Evolutionary conservation across 2,888 invertebrate species (phyloP).

Genomic region (Drosophila pegasa): DNA sequence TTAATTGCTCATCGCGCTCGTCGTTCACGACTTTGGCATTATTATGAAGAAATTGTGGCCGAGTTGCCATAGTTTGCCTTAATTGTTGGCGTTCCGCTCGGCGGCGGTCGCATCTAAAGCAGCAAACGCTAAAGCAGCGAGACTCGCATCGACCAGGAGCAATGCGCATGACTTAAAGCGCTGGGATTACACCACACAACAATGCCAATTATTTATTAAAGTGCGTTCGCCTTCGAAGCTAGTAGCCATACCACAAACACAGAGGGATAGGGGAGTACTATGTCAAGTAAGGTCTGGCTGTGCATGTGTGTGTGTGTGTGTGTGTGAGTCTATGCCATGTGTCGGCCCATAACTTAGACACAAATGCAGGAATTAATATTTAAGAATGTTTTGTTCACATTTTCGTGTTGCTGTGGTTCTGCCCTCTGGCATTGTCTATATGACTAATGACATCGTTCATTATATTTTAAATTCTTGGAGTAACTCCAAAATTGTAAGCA

Average conservation of each 20-base stretch:
- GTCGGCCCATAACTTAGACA: conserved; percentile 66
- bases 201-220: conserved; percentile 80
- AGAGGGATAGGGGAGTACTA: neutral
- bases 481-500: conserved; percentile 67
- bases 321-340: conserved; percentile 23
- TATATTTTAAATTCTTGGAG: conserved; percentile 82
- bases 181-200: conserved; percentile 61
- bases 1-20: conserved; percentile 77
- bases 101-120: conserved; percentile 43
- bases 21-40: conserved; percentile 46
- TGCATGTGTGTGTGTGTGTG: neutral
- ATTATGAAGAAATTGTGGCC: conserved; percentile 75
- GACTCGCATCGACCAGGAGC: conserved; percentile 3
- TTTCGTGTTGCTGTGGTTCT: conserved; percentile 23
- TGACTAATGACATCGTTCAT: conserved; percentile 84
- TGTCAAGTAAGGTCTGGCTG: conserved; percentile 9
- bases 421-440: conserved; percentile 69
- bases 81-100: conserved; percentile 76
- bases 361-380: conserved; percentile 77
- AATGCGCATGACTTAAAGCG: conserved; percentile 54
- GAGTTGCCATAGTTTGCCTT: conserved; percentile 73
- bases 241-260: conserved; percentile 19
- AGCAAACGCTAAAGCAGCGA: conserved; percentile 7
- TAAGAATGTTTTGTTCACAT: conserved; percentile 44
- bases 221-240: conserved; percentile 56